Conservation (phyloP, 2,113 vertebrate genomes). For the Galemys pyrenaicus region DNA sequence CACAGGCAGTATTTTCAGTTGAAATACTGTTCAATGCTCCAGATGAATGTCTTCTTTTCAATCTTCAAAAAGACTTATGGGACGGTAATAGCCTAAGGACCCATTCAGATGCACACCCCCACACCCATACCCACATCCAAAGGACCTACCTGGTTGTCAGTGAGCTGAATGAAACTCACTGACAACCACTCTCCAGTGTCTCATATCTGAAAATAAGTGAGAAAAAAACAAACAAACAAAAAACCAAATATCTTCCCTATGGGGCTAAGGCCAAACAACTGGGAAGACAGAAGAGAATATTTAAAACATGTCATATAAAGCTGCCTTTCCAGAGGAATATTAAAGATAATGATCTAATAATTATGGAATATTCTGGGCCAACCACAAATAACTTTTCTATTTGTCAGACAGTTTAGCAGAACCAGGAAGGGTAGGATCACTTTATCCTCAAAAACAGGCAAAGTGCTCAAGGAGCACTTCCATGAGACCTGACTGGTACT, state of each 20-base stretch:
- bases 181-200: neutral
- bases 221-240: no score
- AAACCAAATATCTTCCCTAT: neutral
- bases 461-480: neutral
- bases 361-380: neutral
- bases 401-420: neutral
- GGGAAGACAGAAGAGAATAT: neutral
- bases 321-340: neutral
- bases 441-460: neutral
- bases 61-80: neutral
- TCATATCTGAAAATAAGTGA: neutral
- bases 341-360: neutral
- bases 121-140: neutral
- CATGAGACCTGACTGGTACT: neutral
- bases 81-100: neutral
- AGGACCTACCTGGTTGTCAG: neutral
- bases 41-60: neutral
- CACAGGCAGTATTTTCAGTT: neutral
- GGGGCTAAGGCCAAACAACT: neutral
- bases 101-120: neutral
- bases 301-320: neutral
- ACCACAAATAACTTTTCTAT: no score
- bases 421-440: neutral
- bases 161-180: neutral
- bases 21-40: neutral